Base-by-base conservation (phyloP, 2,888 invertebrate genomes). In the Himalopsyche kuldschensis region DNA sequence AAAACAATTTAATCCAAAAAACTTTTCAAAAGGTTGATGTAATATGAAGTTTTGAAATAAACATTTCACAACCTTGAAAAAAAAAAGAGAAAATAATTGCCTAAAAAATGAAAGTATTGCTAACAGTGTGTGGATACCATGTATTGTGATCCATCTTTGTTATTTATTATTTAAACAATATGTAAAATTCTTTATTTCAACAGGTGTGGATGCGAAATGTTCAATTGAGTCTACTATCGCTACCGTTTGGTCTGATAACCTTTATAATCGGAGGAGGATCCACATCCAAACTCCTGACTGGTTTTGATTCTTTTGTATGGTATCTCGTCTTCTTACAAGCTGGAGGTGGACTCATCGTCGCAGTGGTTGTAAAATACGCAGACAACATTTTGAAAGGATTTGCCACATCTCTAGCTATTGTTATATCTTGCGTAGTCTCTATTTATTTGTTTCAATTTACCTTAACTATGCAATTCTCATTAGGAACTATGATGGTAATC, bases 331-430 rank as follows among this genome's bases (percentile, higher is more conserved):
- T 96, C 30, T 90, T 98, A 78, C 98, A 99, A 91, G 98, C 99
- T 0, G 95, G 97, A 24, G 99, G 99, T 0, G 99, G 99, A 4
- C 93, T 99, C 2, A 95, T 99, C 81, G 99, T 99, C 8, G 99
- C 99, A 0, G 95, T 99, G 87, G 99, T 99, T 3, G 98, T 99
- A 35, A 99, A 99, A 92, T 99, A 99, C 90, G 99, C 99, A 0
- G 99, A 99, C 90, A 99, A 99, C 90, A 99, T 99, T 88, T 92
- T 99, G 6, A 99, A 97, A 91, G 99, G 99, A 30, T 99, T 99
- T 89, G 99, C 99, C 69, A 99, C 99, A 0, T 99, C 99, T 0
- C 93, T 99, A 81, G 98, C 99, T 6, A 99, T 99, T 87, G 94
- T 99, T 75, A 95, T 99, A 87, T 98, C 99, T 0, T 99, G 98